Conservation (phyloP, 2,797 vertebrate species). For the Ciconia nigra region DNA sequence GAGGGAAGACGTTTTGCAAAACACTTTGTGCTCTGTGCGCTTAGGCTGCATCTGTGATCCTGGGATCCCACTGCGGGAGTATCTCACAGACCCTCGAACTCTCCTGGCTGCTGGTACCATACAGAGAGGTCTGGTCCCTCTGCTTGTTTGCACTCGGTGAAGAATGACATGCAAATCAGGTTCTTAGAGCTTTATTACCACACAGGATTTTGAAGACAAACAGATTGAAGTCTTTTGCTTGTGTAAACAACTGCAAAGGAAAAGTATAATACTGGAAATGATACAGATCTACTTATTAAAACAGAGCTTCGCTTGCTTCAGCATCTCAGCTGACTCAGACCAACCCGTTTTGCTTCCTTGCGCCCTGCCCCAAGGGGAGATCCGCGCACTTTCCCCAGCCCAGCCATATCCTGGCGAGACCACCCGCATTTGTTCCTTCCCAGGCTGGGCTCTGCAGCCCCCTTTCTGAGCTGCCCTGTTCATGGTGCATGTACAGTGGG, state of each 20-base stretch:
- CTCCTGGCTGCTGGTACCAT: background rate
- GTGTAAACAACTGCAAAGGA: background rate
- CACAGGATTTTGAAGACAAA: background rate
- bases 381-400: fast-evolving
- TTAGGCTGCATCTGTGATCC: background rate
- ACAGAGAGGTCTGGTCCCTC: background rate
- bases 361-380: fast-evolving
- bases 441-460: background rate
- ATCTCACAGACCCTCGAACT: fast-evolving
- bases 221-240: background rate
- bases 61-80: background rate
- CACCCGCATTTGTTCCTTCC: fast-evolving
- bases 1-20: fast-evolving
- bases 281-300: background rate
- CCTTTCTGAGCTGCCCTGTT: background rate
- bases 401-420: fast-evolving
- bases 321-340: background rate
- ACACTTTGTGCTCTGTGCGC: background rate
- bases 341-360: background rate
- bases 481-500: background rate
- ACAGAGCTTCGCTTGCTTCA: background rate
- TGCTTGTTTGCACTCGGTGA: background rate
- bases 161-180: too few relatives aligned
- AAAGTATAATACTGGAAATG: background rate
- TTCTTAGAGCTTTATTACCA: background rate